These are phyloP conservation scores for Acromyrmex charruanus DNA, from an alignment of 1,140 invertebrate species.

Conservation along the genomic window DNA sequence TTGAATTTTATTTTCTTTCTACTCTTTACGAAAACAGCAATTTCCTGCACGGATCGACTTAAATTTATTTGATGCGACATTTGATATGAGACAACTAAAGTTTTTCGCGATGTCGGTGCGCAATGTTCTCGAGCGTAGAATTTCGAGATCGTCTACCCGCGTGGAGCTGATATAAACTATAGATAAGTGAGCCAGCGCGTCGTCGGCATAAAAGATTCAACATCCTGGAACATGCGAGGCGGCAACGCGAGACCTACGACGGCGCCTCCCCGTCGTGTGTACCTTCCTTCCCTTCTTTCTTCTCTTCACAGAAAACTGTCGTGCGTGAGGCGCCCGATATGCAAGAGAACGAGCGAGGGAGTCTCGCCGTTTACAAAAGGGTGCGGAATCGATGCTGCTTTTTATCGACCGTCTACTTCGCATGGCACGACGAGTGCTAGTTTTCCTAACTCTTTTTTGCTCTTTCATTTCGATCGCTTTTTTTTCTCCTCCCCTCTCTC, in stretches of 20 bases:
- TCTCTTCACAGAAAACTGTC: slow-evolving; percentile 51
- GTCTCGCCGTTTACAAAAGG: slow-evolving; percentile 36
- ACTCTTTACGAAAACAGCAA: background rate
- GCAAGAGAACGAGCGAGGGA: slow-evolving; percentile 5
- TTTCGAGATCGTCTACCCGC: slow-evolving; percentile 35
- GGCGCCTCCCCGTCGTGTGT: slow-evolving; percentile 68
- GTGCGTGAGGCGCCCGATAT: slow-evolving; percentile 66
- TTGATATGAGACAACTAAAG: slow-evolving; percentile 30
- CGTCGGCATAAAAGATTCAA: slow-evolving; percentile 63
- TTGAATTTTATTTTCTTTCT: no score
- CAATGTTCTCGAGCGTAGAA: slow-evolving; percentile 38
- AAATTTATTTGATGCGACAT: slow-evolving; percentile 5
- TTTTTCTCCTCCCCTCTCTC: background rate
- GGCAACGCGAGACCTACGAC: slow-evolving; percentile 37
- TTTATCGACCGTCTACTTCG: slow-evolving; percentile 61
- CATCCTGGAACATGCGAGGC: slow-evolving; percentile 58
- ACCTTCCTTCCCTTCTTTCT: slow-evolving; percentile 62
- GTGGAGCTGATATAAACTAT: slow-evolving; percentile 40
- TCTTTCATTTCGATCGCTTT: slow-evolving; percentile 1
- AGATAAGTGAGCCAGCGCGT: slow-evolving; percentile 57
- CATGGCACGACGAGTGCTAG: slow-evolving; percentile 26
- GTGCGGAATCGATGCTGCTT: slow-evolving; percentile 66
- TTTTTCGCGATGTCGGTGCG: slow-evolving; percentile 20
- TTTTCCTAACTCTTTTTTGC: slow-evolving; percentile 27
- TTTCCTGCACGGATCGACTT: background rate